phyloP scores from a whole-genome alignment of 1,140 invertebrate genomes.

The Portunus trituberculatus region DNA sequence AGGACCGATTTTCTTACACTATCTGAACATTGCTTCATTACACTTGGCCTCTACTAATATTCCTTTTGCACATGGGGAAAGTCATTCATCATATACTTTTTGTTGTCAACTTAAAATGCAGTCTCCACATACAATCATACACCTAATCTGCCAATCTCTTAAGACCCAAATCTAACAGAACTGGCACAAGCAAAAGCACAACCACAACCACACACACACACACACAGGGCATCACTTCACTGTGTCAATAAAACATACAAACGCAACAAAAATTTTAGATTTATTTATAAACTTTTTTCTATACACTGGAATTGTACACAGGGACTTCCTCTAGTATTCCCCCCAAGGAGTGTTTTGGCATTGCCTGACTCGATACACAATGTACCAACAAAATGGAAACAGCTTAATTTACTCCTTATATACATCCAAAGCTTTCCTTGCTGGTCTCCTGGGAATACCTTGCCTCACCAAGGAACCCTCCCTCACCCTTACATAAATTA shows the following conservation, averaged over 20 bases:
- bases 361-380: conserved; percentile 53
- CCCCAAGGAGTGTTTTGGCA: conserved; percentile 57
- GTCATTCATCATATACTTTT: too few relatives aligned
- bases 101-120: too few relatives aligned
- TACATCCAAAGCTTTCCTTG: conserved; percentile 37
- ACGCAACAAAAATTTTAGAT: conserved; percentile 33
- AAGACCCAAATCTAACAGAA: too few relatives aligned
- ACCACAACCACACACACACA: too few relatives aligned
- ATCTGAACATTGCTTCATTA: too few relatives aligned
- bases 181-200: too few relatives aligned
- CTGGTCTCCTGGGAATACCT: neutral
- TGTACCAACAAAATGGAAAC: conserved; percentile 57
- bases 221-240: too few relatives aligned
- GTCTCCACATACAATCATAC: too few relatives aligned
- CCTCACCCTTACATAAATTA: conserved; percentile 39
- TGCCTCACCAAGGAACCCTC: neutral
- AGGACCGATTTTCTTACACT: too few relatives aligned
- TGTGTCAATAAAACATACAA: neutral
- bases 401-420: conserved; percentile 64
- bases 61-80: too few relatives aligned
- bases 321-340: conserved; percentile 42
- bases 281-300: conserved; percentile 68
- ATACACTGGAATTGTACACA: conserved; percentile 67
- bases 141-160: too few relatives aligned
- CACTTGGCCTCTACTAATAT: too few relatives aligned